These are phyloP conservation scores for Zaprionus tsacasi DNA, from an alignment of 1,140 invertebrate genomes.

Conservation along the genomic window DNA sequence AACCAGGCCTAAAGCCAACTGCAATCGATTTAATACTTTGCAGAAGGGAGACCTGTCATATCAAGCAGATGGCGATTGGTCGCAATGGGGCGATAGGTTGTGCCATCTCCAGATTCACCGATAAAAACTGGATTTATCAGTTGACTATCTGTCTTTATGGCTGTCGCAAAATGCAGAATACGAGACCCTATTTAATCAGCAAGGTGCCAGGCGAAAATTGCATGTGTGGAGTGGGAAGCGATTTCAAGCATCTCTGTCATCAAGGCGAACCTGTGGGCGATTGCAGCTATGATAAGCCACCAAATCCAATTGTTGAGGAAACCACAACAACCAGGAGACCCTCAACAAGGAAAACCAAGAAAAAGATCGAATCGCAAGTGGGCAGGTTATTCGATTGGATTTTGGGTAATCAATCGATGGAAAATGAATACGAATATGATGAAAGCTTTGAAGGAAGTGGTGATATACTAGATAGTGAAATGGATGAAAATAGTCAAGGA, in stretches of 20 bases:
- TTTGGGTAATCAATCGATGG: no score
- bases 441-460: no score
- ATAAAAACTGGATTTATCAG: neutral
- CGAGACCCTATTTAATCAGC: neutral
- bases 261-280: neutral
- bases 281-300: neutral
- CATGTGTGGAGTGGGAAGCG: neutral
- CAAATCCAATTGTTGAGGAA: neutral
- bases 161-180: neutral
- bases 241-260: constrained; percentile 22
- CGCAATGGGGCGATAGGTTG: constrained; percentile 32
- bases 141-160: constrained; percentile 28
- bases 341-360: neutral
- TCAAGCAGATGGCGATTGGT: constrained; percentile 21
- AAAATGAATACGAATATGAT: no score
- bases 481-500: no score
- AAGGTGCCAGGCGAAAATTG: neutral
- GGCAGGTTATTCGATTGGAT: neutral
- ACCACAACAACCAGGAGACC: neutral
- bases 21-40: neutral
- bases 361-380: neutral
- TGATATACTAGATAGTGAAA: no score
- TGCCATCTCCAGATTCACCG: neutral
- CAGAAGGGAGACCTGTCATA: constrained; percentile 27
- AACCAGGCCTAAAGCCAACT: neutral